These are phyloP conservation scores for Eulithis testata DNA, from an alignment of 2,888 invertebrate genomes.

Conservation along the genomic window DNA sequence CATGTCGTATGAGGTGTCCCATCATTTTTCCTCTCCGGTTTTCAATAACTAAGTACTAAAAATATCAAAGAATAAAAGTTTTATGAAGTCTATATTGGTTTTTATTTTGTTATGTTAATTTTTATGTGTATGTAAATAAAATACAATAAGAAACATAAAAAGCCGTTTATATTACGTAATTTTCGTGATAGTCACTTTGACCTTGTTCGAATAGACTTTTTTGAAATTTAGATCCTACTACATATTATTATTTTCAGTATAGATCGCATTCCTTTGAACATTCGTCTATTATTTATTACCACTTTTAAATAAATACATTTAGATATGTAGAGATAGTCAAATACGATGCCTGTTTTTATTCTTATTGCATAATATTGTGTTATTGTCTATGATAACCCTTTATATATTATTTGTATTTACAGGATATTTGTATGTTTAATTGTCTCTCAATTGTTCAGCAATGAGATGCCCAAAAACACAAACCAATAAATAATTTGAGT, in stretches of 20 bases:
- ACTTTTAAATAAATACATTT: conserved; percentile 14
- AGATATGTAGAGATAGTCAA: conserved; percentile 1
- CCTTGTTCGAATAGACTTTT: conserved; percentile 9
- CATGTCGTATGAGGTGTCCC: too few species aligned
- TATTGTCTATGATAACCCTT: not conserved
- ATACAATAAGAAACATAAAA: not conserved
- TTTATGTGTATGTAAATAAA: not conserved
- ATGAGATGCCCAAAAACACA: too few species aligned
- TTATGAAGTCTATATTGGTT: too few species aligned
- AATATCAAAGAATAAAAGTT: too few species aligned
- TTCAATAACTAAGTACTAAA: too few species aligned
- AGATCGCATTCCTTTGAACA: conserved; percentile 17
- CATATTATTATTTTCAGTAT: conserved; percentile 13
- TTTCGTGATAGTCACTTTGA: not conserved
- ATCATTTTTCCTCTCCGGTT: too few species aligned
- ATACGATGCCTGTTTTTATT: not conserved
- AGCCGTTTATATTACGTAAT: not conserved
- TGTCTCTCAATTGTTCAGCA: too few species aligned
- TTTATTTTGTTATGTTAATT: not conserved
- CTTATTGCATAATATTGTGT: not conserved
- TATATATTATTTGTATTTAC: too few species aligned
- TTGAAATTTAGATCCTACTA: conserved; percentile 23
- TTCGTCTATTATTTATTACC: conserved; percentile 25
- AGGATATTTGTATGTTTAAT: too few species aligned
- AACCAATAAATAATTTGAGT: too few species aligned